A percentile compares a stretch with the other conserved stretches of the same genome.
Conservation (phyloP, 1,140 invertebrate species). For the Drosophila bocki region DNA sequence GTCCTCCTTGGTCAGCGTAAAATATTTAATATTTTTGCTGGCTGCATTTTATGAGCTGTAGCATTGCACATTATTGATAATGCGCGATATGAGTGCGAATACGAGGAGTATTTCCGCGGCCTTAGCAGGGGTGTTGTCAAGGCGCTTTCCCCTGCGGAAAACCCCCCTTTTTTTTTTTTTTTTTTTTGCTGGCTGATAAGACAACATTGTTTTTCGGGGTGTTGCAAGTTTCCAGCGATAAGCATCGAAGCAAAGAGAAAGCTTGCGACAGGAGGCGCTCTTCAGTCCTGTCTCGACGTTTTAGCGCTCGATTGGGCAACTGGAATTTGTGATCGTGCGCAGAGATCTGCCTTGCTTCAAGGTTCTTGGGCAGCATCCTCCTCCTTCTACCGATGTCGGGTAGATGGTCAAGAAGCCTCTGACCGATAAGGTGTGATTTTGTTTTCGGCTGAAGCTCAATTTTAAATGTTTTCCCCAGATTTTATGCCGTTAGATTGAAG, state of each 20-base stretch:
- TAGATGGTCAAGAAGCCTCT: constrained; percentile 37
- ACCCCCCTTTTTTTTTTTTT: background rate
- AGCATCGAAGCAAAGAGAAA: constrained; percentile 75
- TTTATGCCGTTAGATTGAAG: constrained; percentile 33
- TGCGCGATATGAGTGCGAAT: constrained; percentile 56
- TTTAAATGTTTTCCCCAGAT: constrained; percentile 25
- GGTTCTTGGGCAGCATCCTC: constrained; percentile 14
- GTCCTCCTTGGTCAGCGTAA: constrained; percentile 53
- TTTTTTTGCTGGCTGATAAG: constrained; percentile 21
- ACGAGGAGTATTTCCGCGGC: constrained; percentile 12
- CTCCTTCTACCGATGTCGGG: background rate
- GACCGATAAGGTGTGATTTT: constrained; percentile 53
- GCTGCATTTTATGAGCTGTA: constrained; percentile 76
- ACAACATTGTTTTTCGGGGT: constrained; percentile 69
- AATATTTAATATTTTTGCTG: constrained; percentile 70
- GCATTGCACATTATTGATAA: constrained; percentile 82
- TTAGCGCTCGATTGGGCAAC: constrained; percentile 63
- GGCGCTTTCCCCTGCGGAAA: constrained; percentile 8
- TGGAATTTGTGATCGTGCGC: constrained; percentile 73
- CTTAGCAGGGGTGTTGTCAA: constrained; percentile 75
- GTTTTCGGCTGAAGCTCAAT: constrained; percentile 28
- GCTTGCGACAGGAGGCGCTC: constrained; percentile 45
- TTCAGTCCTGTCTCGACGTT: constrained; percentile 22
- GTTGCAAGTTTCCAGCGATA: constrained; percentile 62
- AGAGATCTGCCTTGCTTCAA: constrained; percentile 54